phyloP scores from a whole-genome alignment of 2,888 invertebrate genomes.

The Lithophane socia region DNA sequence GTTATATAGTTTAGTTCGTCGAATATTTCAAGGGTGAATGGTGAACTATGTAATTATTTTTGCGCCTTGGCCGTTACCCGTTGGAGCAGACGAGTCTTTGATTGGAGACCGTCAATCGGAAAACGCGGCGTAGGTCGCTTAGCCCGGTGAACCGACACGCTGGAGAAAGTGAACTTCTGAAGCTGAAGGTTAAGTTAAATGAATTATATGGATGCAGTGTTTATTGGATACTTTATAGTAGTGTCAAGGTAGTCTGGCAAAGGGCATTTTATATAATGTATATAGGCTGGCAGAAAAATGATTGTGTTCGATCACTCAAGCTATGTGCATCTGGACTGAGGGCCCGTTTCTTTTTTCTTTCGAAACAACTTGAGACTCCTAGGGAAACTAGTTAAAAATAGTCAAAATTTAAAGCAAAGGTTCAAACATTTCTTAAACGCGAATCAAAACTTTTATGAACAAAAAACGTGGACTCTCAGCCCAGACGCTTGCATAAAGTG shows the following conservation, averaged over 20 bases:
- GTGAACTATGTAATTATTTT: constrained; percentile 28
- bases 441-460: no score
- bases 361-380: no score
- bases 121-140: constrained; percentile 9
- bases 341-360: no score
- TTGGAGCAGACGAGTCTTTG: constrained; percentile 24
- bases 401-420: no score
- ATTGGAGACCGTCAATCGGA: constrained; percentile 20
- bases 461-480: no score
- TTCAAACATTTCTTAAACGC: no score
- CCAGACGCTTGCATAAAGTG: no score
- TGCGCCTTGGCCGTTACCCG: background rate
- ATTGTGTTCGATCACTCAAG: background rate
- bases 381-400: no score
- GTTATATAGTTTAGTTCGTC: constrained; percentile 8
- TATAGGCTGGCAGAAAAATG: background rate
- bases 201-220: background rate
- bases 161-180: constrained; percentile 3
- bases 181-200: constrained; percentile 5
- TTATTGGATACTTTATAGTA: constrained; percentile 6
- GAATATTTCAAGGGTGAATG: constrained; percentile 10
- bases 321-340: no score
- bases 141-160: constrained; percentile 13
- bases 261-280: background rate
- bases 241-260: background rate